Evolutionary conservation across 2,797 vertebrate species (phyloP).

Genomic region (Taeniopygia guttata): DNA sequence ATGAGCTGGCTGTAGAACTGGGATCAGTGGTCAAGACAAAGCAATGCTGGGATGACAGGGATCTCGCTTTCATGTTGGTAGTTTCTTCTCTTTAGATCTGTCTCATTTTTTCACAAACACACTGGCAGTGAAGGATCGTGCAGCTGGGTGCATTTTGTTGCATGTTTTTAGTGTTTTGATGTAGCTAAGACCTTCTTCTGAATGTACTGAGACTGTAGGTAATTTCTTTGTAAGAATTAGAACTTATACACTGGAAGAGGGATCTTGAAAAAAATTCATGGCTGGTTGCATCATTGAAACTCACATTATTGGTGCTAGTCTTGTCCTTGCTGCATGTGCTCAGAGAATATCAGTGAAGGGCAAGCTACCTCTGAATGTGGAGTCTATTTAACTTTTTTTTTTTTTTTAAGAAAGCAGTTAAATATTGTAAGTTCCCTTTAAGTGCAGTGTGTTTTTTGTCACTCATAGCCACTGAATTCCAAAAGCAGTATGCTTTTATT

Average conservation of each 20-base stretch:
- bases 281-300: neutral
- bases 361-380: neutral
- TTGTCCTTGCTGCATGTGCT: neutral
- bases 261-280: neutral
- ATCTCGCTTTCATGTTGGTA: neutral
- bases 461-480: neutral
- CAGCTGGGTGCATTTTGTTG: neutral
- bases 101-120: neutral
- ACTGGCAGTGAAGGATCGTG: neutral
- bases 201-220: neutral
- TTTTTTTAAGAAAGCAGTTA: neutral
- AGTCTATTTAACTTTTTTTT: neutral
- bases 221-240: neutral
- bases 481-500: neutral
- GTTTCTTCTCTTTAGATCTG: neutral
- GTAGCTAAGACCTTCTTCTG: neutral
- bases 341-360: neutral
- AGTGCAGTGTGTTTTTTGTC: neutral
- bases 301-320: neutral
- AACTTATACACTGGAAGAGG: fast-evolving
- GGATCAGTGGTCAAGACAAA: neutral
- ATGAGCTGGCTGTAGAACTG: neutral
- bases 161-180: neutral
- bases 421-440: neutral
- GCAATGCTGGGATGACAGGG: neutral